Conservation (phyloP, 2,797 vertebrate species). For the Clamator glandarius region DNA sequence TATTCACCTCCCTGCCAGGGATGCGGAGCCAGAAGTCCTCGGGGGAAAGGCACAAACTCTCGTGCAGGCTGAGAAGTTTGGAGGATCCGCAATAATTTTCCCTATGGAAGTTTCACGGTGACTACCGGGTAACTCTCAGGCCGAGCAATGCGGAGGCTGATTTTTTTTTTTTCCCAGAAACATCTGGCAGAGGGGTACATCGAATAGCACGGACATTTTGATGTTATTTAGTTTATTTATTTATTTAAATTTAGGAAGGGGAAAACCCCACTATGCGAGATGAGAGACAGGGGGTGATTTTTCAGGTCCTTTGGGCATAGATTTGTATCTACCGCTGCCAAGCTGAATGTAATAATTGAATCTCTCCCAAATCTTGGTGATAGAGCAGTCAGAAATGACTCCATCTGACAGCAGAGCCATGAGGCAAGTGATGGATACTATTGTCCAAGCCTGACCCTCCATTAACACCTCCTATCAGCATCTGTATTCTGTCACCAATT, state of each 20-base stretch:
- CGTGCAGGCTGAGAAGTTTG: background rate
- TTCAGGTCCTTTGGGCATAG: conserved; percentile 34
- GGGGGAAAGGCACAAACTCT: background rate
- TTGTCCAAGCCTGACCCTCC: conserved; percentile 92
- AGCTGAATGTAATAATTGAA: conserved; percentile 88
- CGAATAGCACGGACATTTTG: background rate
- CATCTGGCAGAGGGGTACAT: background rate
- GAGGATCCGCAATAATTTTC: background rate
- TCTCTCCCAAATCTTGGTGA: conserved; percentile 86
- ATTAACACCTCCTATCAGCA: conserved; percentile 93
- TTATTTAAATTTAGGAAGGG: background rate
- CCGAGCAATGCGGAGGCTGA: background rate
- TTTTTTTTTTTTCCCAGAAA: background rate
- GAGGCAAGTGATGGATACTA: conserved; percentile 91
- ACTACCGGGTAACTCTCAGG: background rate
- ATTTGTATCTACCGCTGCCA: conserved; percentile 79
- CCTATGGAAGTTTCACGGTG: conserved; percentile 6
- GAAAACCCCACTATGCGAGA: background rate
- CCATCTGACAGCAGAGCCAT: conserved; percentile 85
- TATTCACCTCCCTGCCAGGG: background rate
- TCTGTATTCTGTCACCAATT: conserved; percentile 88
- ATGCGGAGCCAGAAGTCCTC: background rate
- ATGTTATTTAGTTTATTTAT: background rate
- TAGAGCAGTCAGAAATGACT: conserved; percentile 84
- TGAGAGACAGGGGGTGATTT: background rate